Base-by-base conservation (phyloP, 2,888 invertebrate species). In the Drepanosiphum platanoidis region DNA sequence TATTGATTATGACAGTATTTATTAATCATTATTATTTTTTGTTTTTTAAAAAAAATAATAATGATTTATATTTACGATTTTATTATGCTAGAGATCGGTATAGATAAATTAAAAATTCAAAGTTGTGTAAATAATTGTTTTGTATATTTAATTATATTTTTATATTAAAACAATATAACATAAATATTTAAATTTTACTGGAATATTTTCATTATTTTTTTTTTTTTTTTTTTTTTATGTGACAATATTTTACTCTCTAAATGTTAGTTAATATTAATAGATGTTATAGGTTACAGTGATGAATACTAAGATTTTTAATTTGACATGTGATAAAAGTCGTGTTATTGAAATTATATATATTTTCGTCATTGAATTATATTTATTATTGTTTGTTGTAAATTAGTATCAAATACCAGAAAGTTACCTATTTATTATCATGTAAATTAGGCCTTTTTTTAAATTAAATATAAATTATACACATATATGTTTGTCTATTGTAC, bases 311-410 rank as follows among this genome's bases (percentile, higher is more conserved):
- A 42, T 71, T n/a, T 71, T 11, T 27, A 42, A n/a, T 15, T 11
- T 30, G 18, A 61, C 7, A 66, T 84, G 75, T 84, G 75, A 84
- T 77, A 75, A 32, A 75, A 52, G 13, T 75, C 46, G 30, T 32
- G 61, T 46, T 83, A 58, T 46, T 46, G 18, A 72, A 83, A 66
- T 71, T 81, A 34, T 70, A 30, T 83, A 66, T 84, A 66, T 42
- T 42, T 82, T 74, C 34, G 34, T 72, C 46, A 64, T 32, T 77
- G 22, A 22, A 52, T 18, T 22, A 22, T 22, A 22, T 52, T 52
- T 18, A 52, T 52, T 77, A 77, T 68, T 84, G 61, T 77, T 77
- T 77, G 58, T 84, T 84, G 68, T 84, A 34, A 84, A 36, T 83
- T 64, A 46, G 30, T 75, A 52, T 66, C 18, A 66, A 84, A 58